Base-by-base conservation (phyloP, 1,140 invertebrate genomes). In the Magallana angulata region DNA sequence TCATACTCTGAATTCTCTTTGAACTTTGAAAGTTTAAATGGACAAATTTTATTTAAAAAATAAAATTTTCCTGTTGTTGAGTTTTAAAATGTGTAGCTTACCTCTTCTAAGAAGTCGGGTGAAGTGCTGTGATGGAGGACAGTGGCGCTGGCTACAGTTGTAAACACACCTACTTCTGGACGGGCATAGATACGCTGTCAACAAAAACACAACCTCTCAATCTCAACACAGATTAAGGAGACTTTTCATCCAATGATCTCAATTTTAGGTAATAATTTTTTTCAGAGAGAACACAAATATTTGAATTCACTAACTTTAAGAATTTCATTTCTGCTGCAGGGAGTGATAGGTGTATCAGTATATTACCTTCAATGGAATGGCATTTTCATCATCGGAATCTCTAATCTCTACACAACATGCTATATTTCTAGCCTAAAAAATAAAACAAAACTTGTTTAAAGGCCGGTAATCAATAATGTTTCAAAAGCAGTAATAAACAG, bases 401-500 rank as follows among this genome's bases (percentile, higher is more conserved):
- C 97, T 95, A 36, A 99, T 93, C 95, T 99, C 98, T 9, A 99
- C 96, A 68, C 97, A 96, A 89, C 98, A 98, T 0, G 97, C 97
- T 91, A 99, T 98, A 93, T 99, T 99, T 91, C 98, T 96, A 0
- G 98, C 98, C 93, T 98, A 18, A 82, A 57, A 82, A 82, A 18
- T 9, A 24, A 12, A 57, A 80, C 36, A 24, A 24, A n/a, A 18
- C 0, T 18, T 80, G 24, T 30, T 24, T 11, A 3, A 24, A 30
- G 0, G 8, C 1, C 7, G 0, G 12, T 5, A 9, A 30, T 8
- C 30, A 12, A 80, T 36, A 30, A 80, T 80, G 60, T 64, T n/a
- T 0, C 14, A 18, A 48, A 48, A 48, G 36, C 36, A 48, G 36
- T 5, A 48, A 48, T 48, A 48, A 48, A 0, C 36, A 2, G 36